Base-by-base conservation (phyloP, 2,113 vertebrate species). In the Cebidichthys violaceus region DNA sequence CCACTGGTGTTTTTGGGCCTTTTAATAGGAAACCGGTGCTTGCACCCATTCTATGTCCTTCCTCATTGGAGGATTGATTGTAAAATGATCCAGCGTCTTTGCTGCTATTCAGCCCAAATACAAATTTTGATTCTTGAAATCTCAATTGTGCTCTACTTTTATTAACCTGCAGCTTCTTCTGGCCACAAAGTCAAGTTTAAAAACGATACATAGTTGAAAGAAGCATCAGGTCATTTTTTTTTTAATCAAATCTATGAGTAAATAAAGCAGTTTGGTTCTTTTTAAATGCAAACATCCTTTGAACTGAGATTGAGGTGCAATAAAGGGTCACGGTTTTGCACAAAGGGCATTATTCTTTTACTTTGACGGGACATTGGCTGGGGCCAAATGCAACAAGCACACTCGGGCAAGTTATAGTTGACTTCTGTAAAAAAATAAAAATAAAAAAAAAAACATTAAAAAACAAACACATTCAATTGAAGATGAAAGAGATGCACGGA, bases 311-410 rank as follows among this genome's bases (percentile, higher is more conserved):
- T 61, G 74, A 70, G 85, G 72, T 86, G 84, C 85, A 91, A 81
- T 88, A 90, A 74, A 75, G 62, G 76, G 86, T 81, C 70, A 79
- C 41, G 67, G 64, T 87, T 91, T 87, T 93, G 90, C 82, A 92
- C 78, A 89, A 80, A 85, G 92, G 92, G 90, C 88, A 94, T 93
- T 93, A 89, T 92, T 92, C 18, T 92, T 88, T 83, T 77, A 70
- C 37, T 82, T 90, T 84, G 59, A 87, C 75, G 84, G 70, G 86
- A 85, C 62, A 64, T 54, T 79, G 74, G 79, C 82, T 65, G 83
- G 75, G 84, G 86, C 84, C 87, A 90, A 90, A 87, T 61, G 47
- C 76, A 81, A 84, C 77, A 75, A 84, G 85, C 81, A 85, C 85
- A 90, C 61, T 69, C 43, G 24, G 59, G 75, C 66, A 70, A 17